Conservation (phyloP, 1,140 invertebrate species). For the Eriosoma lanigerum region DNA sequence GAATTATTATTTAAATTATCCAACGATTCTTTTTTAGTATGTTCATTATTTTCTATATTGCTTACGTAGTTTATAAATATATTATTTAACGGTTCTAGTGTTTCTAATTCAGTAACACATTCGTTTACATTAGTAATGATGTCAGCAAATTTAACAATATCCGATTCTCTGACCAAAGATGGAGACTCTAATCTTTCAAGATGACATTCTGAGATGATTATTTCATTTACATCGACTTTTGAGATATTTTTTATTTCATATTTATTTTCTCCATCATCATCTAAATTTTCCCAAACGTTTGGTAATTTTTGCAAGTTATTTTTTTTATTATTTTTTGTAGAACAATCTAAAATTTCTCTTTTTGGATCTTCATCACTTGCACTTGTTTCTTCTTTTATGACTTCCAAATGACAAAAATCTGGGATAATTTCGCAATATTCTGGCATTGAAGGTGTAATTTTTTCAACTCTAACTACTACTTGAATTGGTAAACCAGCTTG, state of each 20-base stretch:
- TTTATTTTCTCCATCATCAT: not conserved
- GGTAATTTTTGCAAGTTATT: constrained; percentile 52
- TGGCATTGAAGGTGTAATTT: constrained; percentile 16
- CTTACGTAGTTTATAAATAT: not conserved
- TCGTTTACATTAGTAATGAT: not conserved
- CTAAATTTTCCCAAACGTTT: constrained; percentile 53
- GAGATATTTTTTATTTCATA: not conserved
- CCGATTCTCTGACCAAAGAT: constrained; percentile 21
- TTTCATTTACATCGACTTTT: not conserved
- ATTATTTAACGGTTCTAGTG: not conserved
- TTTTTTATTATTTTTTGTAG: constrained; percentile 53
- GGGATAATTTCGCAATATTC: constrained; percentile 46
- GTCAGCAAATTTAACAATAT: not conserved
- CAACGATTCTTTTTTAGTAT: not conserved
- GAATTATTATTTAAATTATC: not conserved
- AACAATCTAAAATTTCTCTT: constrained; percentile 52
- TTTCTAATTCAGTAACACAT: not conserved
- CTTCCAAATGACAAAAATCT: constrained; percentile 54
- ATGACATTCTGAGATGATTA: not conserved
- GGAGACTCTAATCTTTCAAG: constrained; percentile 10
- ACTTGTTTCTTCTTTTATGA: constrained; percentile 56
- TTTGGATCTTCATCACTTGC: constrained; percentile 55
- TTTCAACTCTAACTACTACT: constrained; percentile 35
- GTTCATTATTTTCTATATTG: constrained; percentile 3
- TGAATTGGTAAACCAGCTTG: constrained; percentile 35